phyloP scores from a whole-genome alignment of 2,113 vertebrate genomes.

The Hippocampus guttulatus region DNA sequence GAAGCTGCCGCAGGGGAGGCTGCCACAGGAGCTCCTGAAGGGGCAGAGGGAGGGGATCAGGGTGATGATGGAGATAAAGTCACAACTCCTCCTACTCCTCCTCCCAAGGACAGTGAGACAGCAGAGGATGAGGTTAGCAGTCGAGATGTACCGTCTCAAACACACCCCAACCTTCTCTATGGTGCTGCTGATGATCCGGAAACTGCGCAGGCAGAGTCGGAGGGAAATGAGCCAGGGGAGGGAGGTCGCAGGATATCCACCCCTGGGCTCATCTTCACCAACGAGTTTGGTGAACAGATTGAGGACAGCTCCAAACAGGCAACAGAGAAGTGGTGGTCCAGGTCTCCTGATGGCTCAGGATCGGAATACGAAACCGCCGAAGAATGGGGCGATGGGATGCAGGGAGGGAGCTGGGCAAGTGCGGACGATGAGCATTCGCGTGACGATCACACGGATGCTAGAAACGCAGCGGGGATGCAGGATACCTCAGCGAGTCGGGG shows the following conservation, averaged over 20 bases:
- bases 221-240: slow-evolving; percentile 10
- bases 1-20: slow-evolving; percentile 28
- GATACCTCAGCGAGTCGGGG: neutral
- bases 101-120: slow-evolving; percentile 30
- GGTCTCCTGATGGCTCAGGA: slow-evolving; percentile 62
- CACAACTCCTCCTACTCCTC: slow-evolving; percentile 29
- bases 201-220: slow-evolving; percentile 15
- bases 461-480: neutral
- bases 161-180: slow-evolving; percentile 38
- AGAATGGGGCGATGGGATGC: slow-evolving; percentile 62
- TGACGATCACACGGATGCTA: neutral
- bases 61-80: slow-evolving; percentile 53
- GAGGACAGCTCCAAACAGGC: slow-evolving; percentile 42
- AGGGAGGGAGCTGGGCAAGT: slow-evolving; percentile 57
- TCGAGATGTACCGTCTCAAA: slow-evolving; percentile 60
- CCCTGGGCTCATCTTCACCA: slow-evolving; percentile 68
- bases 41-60: slow-evolving; percentile 42
- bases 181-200: slow-evolving; percentile 26
- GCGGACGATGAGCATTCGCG: slow-evolving; percentile 53
- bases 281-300: slow-evolving; percentile 67
- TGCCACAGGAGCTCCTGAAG: slow-evolving; percentile 16
- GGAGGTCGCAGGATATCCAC: slow-evolving; percentile 52
- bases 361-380: slow-evolving; percentile 71
- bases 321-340: slow-evolving; percentile 40
- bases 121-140: slow-evolving; percentile 68